These are phyloP conservation scores for Aricia agestis DNA, from an alignment of 1,140 invertebrate species.

Conservation along the genomic window DNA sequence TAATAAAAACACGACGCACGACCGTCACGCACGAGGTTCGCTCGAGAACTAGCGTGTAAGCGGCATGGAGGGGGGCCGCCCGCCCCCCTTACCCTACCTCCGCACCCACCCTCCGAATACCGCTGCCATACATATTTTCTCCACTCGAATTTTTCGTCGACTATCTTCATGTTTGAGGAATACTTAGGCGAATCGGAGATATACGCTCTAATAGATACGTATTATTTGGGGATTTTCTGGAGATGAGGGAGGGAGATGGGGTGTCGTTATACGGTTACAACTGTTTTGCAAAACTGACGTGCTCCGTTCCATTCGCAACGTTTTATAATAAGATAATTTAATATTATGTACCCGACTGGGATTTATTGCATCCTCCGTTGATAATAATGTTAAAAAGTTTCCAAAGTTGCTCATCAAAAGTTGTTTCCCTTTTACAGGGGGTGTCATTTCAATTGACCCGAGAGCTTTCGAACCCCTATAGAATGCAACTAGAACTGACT, in stretches of 20 bases:
- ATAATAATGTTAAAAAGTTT: not conserved
- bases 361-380: not conserved
- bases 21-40: constrained; percentile 35
- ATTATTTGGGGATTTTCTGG: constrained; percentile 61
- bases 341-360: not conserved
- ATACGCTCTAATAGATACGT: constrained; percentile 71
- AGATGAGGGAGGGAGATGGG: constrained; percentile 36
- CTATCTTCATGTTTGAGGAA: constrained; percentile 73
- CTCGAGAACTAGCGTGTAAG: constrained; percentile 49
- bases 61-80: constrained; percentile 39
- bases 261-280: constrained; percentile 41
- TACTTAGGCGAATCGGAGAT: constrained; percentile 70
- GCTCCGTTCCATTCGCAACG: constrained; percentile 21
- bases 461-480: not conserved
- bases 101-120: constrained; percentile 56
- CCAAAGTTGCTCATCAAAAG: not conserved
- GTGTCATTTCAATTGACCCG: not conserved
- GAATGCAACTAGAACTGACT: not conserved
- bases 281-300: constrained; percentile 28
- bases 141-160: constrained; percentile 72
- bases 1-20: constrained; percentile 30
- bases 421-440: not conserved
- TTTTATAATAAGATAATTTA: constrained; percentile 12
- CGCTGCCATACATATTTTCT: constrained; percentile 73
- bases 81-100: constrained; percentile 39